Evolutionary conservation across 2,888 invertebrate species (phyloP).

Genomic region (Lasioglossum zephyrum): DNA sequence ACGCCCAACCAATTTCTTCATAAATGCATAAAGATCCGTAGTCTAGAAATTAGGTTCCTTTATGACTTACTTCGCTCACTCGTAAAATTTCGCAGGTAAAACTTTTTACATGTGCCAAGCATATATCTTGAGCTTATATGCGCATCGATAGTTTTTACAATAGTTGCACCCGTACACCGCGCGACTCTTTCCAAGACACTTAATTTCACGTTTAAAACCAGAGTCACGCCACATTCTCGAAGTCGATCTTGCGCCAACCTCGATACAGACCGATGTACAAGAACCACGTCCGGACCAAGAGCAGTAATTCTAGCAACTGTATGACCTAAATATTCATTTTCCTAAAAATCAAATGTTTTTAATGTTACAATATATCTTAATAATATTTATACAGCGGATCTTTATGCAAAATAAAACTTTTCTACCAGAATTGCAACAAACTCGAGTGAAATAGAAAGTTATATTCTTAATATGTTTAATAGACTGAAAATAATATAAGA

Average conservation of each 20-base stretch:
- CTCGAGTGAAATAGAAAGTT: too few relatives aligned
- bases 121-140: conserved; percentile 91
- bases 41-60: too few relatives aligned
- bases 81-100: conserved; percentile 89
- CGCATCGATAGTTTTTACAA: conserved; percentile 95
- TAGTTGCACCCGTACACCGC: conserved; percentile 92
- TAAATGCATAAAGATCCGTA: too few relatives aligned
- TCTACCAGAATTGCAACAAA: too few relatives aligned
- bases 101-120: conserved; percentile 93
- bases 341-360: conserved; percentile 84
- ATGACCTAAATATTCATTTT: conserved; percentile 93
- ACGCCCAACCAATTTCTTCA: too few relatives aligned
- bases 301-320: conserved; percentile 94
- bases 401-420: too few relatives aligned
- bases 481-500: too few relatives aligned
- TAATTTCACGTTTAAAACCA: conserved; percentile 94
- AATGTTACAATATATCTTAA: conserved; percentile 32
- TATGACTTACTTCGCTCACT: conserved; percentile 83
- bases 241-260: conserved; percentile 95
- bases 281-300: conserved; percentile 93
- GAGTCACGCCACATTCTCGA: conserved; percentile 91
- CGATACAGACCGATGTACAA: conserved; percentile 95
- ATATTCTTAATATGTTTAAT: too few relatives aligned
- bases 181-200: conserved; percentile 92
- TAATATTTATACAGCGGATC: background rate